These are phyloP conservation scores for Tetranychus piercei DNA, from an alignment of 2,888 invertebrate species.

Conservation along the genomic window DNA sequence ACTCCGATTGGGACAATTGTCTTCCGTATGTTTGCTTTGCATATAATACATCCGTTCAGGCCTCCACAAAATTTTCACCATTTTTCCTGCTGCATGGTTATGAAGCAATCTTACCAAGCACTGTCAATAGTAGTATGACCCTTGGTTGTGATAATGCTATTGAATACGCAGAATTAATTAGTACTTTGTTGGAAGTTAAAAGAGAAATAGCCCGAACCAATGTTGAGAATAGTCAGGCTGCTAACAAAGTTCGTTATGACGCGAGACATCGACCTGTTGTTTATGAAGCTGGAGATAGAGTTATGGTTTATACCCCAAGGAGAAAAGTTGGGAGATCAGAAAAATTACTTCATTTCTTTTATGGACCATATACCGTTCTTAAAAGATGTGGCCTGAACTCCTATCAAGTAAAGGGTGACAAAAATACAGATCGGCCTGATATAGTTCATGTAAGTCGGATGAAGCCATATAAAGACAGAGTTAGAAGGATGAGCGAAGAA, in stretches of 20 bases:
- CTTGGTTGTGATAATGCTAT: background rate
- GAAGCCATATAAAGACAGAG: background rate
- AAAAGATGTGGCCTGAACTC: background rate
- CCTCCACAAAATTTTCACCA: background rate
- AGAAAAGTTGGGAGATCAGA: conserved; percentile 13
- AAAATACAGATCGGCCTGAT: background rate
- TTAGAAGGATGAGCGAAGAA: no score
- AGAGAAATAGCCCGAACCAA: background rate
- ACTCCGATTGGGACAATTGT: conserved; percentile 25
- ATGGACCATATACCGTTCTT: conserved; percentile 14
- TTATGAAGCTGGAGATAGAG: conserved; percentile 13
- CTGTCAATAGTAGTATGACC: conserved; percentile 13
- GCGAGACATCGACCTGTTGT: background rate
- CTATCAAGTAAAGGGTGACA: no score
- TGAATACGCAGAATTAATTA: background rate
- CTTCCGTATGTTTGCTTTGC: conserved; percentile 20
- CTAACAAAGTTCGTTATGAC: background rate
- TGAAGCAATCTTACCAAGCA: conserved; percentile 10
- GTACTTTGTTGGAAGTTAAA: background rate
- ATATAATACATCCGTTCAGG: background rate
- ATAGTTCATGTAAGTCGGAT: background rate
- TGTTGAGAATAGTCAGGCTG: background rate
- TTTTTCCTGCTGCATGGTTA: background rate
- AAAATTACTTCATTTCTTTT: conserved; percentile 14
- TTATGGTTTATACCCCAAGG: conserved; percentile 14